Evolutionary conservation across 2,113 vertebrate genomes (phyloP), one percentile per base, ranked within the genome.

Genomic region (Zootoca vivipara): DNA sequence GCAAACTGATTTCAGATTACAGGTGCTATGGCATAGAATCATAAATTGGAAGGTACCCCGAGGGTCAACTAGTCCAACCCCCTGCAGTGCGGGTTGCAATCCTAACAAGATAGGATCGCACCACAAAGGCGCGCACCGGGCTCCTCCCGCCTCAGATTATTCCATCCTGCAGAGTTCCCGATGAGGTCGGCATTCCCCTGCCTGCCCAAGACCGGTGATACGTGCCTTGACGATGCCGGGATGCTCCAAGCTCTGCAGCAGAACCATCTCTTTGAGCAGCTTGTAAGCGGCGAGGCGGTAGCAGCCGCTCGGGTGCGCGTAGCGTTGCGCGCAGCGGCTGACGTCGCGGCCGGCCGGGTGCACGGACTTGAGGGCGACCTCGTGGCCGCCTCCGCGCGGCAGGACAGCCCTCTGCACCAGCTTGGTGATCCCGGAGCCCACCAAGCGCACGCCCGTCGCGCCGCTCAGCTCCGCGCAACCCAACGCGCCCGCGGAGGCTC

Each of bases 341-440:
- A 98, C 97, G 95, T 98, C 98, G 73, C 96, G 93, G 20, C 98
- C 98, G 52, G 97, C 92, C 30, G 96, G 94, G 90, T 98, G 98
- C 88, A 98, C 97, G 9, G 97, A 94, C 72, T 98, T 98, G 35
- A 97, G 82, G 0, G 97, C 97, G 18, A 96, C 94, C 0, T 93
- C 56, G 7, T 52, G 46, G 46, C 92, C 87, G 62, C 97, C 96
- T 56, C 94, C 95, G 1, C 85, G 89, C 65, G 96, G 92, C 67
- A 91, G 94, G 16, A 94, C 95, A 0, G 62, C 80, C 88, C 95
- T 96, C 65, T 96, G 78, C 58, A 96, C 97, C 83, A 95, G 94
- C 88, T 98, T 98, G 26, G 97, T 98, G 95, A 98, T 98, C 58
- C 97, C 96, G 12, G 97, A 97, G 8, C 96, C 96, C 22, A 97